These are phyloP conservation scores for Phataginus tetradactyla DNA, from an alignment of 2,797 vertebrate species.

Conservation along the genomic window DNA sequence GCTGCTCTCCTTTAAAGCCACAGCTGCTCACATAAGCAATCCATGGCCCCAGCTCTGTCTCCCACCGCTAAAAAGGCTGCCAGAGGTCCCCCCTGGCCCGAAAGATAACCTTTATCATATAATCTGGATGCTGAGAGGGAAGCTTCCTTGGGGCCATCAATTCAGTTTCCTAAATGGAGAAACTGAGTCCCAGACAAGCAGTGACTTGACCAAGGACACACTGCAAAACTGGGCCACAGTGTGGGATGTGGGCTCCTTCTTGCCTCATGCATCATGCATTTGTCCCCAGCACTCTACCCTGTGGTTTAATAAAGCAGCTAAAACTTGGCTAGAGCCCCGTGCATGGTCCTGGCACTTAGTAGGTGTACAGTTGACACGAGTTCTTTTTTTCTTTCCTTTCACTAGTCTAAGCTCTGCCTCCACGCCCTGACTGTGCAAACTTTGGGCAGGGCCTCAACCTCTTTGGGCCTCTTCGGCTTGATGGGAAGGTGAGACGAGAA, in stretches of 20 bases:
- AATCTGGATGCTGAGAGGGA: not conserved
- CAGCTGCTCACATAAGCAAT: no score
- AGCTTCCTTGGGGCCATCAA: not conserved
- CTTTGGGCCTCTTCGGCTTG: not conserved
- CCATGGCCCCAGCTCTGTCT: not conserved
- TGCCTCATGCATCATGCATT: accelerated
- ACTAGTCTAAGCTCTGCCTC: not conserved
- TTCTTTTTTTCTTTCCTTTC: no score
- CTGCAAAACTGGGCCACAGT: accelerated
- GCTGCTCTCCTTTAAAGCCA: no score
- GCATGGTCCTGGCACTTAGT: accelerated
- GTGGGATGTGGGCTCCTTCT: not conserved
- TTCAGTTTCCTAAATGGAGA: not conserved
- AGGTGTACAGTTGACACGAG: accelerated
- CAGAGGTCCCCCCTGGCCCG: accelerated
- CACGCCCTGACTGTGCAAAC: not conserved
- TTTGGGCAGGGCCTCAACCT: not conserved
- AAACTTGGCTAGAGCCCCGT: not conserved
- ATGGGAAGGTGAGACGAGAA: not conserved
- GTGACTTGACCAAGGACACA: not conserved
- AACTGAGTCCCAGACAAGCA: not conserved
- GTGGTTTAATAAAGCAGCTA: not conserved
- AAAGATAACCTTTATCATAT: no score
- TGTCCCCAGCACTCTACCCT: not conserved
- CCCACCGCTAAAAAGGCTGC: not conserved